Evolutionary conservation across 2,888 invertebrate species (phyloP), one percentile per base, ranked within the genome.

Genomic region (Aporophyla nigra): DNA sequence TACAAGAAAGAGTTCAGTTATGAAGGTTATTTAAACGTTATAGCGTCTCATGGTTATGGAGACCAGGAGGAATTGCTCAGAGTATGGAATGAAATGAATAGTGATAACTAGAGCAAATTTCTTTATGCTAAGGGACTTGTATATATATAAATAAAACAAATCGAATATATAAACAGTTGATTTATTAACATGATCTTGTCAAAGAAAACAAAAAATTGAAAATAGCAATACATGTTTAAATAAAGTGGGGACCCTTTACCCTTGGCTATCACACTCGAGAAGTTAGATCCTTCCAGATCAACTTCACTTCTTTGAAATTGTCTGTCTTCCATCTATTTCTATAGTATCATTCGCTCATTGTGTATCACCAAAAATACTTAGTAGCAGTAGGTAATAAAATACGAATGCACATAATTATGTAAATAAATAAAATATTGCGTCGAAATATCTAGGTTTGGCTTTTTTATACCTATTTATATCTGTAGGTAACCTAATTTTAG

Each of bases 11-110:
- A 94, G 49, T 98, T 98, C 90, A 97, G 95, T 71, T 97, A 96
- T 51, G 93, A 94, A 4, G 96, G 94, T 43, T 98, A 98, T 90
- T 97, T 97, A 70, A 97, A 98, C 92, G 97, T 98, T 4, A 98
- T 99, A 83, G 98, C 98, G 9, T 98, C 98, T 0, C 99, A 99
- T 93, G 99, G 99, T 0, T 99, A 98, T 91, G 97, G 94, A 12
- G 95, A 98, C 92, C 97, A 98, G 0, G 93, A 96, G 2, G 98
- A 98, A 92, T 93, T 16, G 49, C 49, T 19, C 51, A 19, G 9
- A 19, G 19, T 33, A 59, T 59, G 33, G 33, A 33, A 33, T 33
- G 59, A 59, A 33, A 59, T 58, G 27, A 58, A 58, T 58, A 58
- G 0, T 21, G 16, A 33, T 51, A 33, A 66, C 5, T 33, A 33